Conservation (phyloP, 2,113 vertebrate genomes). For the Morone saxatilis region DNA sequence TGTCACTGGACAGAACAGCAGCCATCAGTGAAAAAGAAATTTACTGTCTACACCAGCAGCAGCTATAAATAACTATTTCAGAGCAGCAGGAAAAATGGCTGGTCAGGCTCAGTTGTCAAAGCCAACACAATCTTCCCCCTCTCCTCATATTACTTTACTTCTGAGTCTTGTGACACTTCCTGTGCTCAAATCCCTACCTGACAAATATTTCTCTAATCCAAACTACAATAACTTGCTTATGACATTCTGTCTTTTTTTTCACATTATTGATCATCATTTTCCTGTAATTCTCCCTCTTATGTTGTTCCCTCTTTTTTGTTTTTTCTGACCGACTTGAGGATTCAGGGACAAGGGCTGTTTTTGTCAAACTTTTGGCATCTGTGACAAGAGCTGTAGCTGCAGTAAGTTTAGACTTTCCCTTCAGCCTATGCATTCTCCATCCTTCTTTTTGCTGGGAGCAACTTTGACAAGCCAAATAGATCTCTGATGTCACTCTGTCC, state of each 20-base stretch:
- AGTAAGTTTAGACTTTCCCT: conserved; percentile 39
- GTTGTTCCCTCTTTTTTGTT: background rate
- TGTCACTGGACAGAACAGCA: conserved; percentile 33
- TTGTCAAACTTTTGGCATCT: conserved; percentile 14
- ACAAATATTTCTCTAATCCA: conserved; percentile 25
- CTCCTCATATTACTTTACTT: conserved; percentile 65
- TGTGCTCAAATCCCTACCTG: conserved; percentile 31
- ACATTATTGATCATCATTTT: background rate
- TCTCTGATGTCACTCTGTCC: conserved; percentile 62
- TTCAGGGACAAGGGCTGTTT: background rate
- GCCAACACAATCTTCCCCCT: conserved; percentile 51
- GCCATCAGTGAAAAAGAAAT: conserved; percentile 30
- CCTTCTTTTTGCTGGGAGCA: conserved; percentile 29
- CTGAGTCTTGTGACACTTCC: conserved; percentile 54
- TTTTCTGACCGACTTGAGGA: conserved; percentile 4
- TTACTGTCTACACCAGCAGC: conserved; percentile 45
- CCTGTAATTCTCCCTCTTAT: background rate
- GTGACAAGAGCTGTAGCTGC: conserved; percentile 15
- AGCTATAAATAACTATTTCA: conserved; percentile 75
- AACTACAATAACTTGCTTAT: background rate
- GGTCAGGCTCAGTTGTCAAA: conserved; percentile 60
- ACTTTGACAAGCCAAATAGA: conserved; percentile 39
- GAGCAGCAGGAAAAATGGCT: conserved; percentile 64
- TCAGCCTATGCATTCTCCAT: conserved; percentile 30
- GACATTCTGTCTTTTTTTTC: background rate